Conservation (phyloP, 2,888 invertebrate species). For the Epinotia brunnichana region DNA sequence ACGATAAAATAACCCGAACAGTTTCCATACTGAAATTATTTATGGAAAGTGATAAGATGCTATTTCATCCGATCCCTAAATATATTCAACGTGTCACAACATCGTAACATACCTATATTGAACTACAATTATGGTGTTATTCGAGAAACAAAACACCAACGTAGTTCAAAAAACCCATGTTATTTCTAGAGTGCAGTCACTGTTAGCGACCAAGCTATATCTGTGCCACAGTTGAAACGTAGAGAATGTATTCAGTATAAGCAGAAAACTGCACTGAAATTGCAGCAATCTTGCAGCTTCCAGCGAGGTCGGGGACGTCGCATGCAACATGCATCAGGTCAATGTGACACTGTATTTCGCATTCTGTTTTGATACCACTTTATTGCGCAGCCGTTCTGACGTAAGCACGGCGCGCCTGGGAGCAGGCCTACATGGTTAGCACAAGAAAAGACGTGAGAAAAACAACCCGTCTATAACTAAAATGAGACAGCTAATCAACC, state of each 20-base stretch:
- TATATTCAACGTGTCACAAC: not conserved
- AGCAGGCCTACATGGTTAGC: too few relatives aligned
- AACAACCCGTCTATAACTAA: too few relatives aligned
- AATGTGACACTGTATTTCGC: not conserved
- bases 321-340: constrained; percentile 21
- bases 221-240: not conserved
- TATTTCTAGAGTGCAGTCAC: not conserved
- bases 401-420: too few relatives aligned
- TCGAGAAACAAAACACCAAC: too few relatives aligned
- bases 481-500: too few relatives aligned
- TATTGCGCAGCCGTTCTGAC: not conserved
- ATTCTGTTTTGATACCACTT: not conserved
- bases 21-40: too few relatives aligned
- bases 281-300: constrained; percentile 29
- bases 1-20: too few relatives aligned
- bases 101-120: too few relatives aligned
- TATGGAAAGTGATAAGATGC: too few relatives aligned
- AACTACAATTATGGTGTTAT: too few relatives aligned
- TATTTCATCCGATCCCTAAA: too few relatives aligned
- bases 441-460: too few relatives aligned
- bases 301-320: constrained; percentile 18
- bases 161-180: not conserved
- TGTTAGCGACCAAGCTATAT: not conserved
- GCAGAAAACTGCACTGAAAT: constrained; percentile 23
- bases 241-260: constrained; percentile 9